Conservation (phyloP, 1,140 invertebrate genomes). For the Medauroidea extradentata region DNA sequence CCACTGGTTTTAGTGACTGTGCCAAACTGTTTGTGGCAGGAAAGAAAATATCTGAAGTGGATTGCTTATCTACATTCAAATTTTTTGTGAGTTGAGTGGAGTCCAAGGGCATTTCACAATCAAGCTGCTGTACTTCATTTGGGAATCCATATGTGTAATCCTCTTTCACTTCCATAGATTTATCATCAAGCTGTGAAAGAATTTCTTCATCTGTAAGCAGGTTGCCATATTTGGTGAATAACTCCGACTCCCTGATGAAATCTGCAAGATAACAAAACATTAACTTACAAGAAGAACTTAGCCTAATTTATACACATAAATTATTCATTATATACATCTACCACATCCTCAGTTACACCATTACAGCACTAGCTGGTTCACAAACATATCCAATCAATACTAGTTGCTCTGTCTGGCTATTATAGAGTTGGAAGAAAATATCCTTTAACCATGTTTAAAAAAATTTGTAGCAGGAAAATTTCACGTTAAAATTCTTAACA, state of each 20-base stretch:
- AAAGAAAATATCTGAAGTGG: neutral
- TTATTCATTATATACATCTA: neutral
- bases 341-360: neutral
- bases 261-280: slow-evolving; percentile 29
- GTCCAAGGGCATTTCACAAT: neutral
- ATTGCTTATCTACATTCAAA: neutral
- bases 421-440: too few species aligned
- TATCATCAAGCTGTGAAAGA: slow-evolving; percentile 32
- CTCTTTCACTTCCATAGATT: slow-evolving; percentile 32
- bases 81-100: neutral
- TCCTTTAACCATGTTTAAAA: too few species aligned
- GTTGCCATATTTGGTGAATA: slow-evolving; percentile 29
- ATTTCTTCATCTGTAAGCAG: slow-evolving; percentile 36
- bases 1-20: neutral
- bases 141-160: slow-evolving; percentile 34
- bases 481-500: too few species aligned
- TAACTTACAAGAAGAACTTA: neutral
- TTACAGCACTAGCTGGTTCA: neutral
- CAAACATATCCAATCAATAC: neutral
- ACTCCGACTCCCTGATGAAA: slow-evolving; percentile 37
- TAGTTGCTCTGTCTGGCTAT: neutral
- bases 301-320: neutral
- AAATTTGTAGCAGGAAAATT: too few species aligned
- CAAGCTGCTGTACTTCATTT: slow-evolving; percentile 22
- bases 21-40: neutral